phyloP scores from a whole-genome alignment of 2,113 vertebrate genomes.

The Pungitius pungitius region DNA sequence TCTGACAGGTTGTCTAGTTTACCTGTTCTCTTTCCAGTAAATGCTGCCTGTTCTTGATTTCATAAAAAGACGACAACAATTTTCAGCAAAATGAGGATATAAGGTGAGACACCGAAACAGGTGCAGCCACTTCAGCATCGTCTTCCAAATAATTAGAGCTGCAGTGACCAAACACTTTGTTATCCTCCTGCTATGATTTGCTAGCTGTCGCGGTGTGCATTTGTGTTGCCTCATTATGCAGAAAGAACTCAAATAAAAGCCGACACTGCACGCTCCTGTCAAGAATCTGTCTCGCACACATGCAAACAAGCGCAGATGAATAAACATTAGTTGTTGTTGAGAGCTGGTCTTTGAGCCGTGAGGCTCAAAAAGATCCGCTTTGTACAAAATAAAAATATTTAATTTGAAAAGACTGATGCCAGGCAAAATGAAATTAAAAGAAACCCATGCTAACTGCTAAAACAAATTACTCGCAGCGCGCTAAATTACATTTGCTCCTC shows the following conservation, averaged over 20 bases:
- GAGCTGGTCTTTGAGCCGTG: conserved; percentile 70
- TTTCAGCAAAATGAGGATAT: conserved; percentile 54
- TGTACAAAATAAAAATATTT: conserved; percentile 82
- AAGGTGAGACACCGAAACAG: conserved; percentile 65
- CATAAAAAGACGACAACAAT: conserved; percentile 45
- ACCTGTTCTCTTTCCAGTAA: conserved; percentile 5
- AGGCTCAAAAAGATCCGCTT: conserved; percentile 76
- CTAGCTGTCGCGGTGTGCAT: conserved; percentile 74
- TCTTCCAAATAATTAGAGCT: conserved; percentile 75
- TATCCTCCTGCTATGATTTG: conserved; percentile 69
- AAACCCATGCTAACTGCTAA: conserved; percentile 81
- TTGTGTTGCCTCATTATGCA: conserved; percentile 77
- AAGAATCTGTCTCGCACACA: conserved; percentile 69
- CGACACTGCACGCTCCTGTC: conserved; percentile 67
- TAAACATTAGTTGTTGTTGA: conserved; percentile 77
- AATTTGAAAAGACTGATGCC: conserved; percentile 79
- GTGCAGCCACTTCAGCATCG: conserved; percentile 55
- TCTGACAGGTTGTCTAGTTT: conserved; percentile 16
- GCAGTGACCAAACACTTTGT: conserved; percentile 73
- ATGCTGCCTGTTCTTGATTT: conserved; percentile 23
- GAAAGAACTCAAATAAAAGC: conserved; percentile 74
- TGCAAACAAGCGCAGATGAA: conserved; percentile 79
- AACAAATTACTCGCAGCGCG: conserved; percentile 80
- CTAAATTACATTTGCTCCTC: conserved; percentile 84
- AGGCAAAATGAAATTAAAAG: conserved; percentile 83